Percentiles rank a stretch among this genome's conserved stretches.
phyloP scores from a whole-genome alignment of 2,888 invertebrate species.

The Erynnis tages region DNA sequence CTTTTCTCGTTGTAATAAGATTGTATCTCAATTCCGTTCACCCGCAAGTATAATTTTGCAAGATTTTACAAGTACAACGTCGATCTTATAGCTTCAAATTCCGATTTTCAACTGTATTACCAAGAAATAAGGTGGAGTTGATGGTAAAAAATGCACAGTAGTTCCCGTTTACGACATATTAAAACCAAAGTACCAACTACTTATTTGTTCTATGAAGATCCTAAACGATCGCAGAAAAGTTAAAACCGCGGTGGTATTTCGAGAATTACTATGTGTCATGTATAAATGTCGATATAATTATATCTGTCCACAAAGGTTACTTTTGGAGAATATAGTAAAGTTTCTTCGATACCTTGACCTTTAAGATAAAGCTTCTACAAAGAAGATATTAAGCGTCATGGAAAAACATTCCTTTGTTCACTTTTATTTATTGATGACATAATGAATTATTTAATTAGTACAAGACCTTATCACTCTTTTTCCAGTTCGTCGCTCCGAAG shows the following conservation, averaged over 20 bases:
- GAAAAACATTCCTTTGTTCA: too few relatives aligned
- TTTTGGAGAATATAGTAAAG: too few relatives aligned
- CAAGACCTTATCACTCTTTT: too few relatives aligned
- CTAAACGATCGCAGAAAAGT: slow-evolving; percentile 25
- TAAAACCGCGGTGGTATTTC: slow-evolving; percentile 16
- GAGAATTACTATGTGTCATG: slow-evolving; percentile 6
- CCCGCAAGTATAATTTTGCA: slow-evolving; percentile 28
- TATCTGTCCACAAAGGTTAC: too few relatives aligned
- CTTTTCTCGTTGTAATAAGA: slow-evolving; percentile 24
- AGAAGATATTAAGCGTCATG: too few relatives aligned
- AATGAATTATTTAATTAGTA: too few relatives aligned
- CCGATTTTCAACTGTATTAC: slow-evolving; percentile 43
- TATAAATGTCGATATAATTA: not conserved
- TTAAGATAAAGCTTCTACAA: too few relatives aligned
- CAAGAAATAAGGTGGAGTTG: not conserved
- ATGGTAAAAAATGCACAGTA: slow-evolving; percentile 35
- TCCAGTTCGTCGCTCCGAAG: too few relatives aligned
- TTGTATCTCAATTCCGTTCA: not conserved
- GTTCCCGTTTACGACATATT: slow-evolving; percentile 60
- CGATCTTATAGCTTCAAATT: slow-evolving; percentile 25
- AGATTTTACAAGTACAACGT: slow-evolving; percentile 28
- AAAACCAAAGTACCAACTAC: slow-evolving; percentile 49
- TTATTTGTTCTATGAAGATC: slow-evolving; percentile 45
- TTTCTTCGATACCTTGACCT: too few relatives aligned
- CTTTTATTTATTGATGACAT: too few relatives aligned